Conservation (phyloP, 2,113 vertebrate genomes). For the Seriola dumerili region DNA sequence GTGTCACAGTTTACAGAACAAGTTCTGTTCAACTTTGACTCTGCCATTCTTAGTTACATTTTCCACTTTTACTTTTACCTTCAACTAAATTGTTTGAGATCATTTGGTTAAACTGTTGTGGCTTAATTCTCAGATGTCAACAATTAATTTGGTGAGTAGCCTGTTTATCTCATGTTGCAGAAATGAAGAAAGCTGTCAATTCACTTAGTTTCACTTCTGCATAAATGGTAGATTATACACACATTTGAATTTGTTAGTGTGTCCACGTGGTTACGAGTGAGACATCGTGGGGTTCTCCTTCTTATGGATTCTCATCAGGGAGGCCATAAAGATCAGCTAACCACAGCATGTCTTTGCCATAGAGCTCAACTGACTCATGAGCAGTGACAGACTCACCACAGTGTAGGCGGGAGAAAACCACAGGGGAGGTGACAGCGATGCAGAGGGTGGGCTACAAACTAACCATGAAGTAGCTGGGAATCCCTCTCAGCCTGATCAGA, state of each 20-base stretch:
- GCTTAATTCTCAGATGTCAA: background rate
- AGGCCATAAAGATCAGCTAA: conserved; percentile 62
- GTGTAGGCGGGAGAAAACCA: conserved; percentile 62
- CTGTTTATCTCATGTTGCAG: background rate
- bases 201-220: conserved; percentile 67
- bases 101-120: background rate
- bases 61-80: background rate
- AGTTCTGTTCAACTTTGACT: background rate
- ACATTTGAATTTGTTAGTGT: conserved; percentile 10
- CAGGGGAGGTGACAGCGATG: conserved; percentile 45
- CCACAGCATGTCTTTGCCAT: conserved; percentile 42
- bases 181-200: background rate
- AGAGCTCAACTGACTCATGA: conserved; percentile 61
- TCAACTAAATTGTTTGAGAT: background rate
- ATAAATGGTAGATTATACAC: conserved; percentile 26
- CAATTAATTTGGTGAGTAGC: background rate
- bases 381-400: conserved; percentile 39
- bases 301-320: conserved; percentile 44
- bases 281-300: conserved; percentile 48
- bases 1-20: background rate
- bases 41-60: background rate
- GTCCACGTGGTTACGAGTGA: conserved; percentile 28
- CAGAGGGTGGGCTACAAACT: background rate
- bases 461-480: conserved; percentile 66
- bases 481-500: conserved; percentile 64